These are phyloP conservation scores for Tympanoctomys barrerae DNA, from an alignment of 2,797 vertebrate genomes.

Conservation along the genomic window DNA sequence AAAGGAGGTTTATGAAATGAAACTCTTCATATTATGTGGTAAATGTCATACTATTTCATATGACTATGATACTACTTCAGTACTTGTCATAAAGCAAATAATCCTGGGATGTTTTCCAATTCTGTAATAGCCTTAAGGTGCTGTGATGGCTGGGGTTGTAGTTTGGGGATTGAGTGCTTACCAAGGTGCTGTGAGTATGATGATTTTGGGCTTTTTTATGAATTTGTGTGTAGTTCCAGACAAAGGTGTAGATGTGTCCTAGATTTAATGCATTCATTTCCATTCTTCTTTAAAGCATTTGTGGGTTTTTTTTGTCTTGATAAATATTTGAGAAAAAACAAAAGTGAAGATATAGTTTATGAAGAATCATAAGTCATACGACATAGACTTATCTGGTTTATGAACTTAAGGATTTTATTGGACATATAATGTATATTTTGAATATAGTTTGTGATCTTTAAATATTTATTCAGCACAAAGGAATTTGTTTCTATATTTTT, in stretches of 20 bases:
- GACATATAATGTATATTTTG: not conserved
- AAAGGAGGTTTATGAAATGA: slow-evolving; percentile 34
- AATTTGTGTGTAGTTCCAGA: slow-evolving; percentile 63
- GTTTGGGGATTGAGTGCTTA: too few relatives aligned
- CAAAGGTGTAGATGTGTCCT: slow-evolving; percentile 31
- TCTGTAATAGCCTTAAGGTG: slow-evolving; percentile 31
- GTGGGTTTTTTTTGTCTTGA: slow-evolving; percentile 35
- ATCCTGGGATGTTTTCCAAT: slow-evolving; percentile 48
- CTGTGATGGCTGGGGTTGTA: not conserved
- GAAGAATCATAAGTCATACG: slow-evolving; percentile 23
- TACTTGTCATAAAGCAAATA: slow-evolving; percentile 58
- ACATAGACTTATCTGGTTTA: not conserved
- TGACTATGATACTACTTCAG: not conserved
- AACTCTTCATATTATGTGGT: not conserved
- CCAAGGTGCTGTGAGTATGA: slow-evolving; percentile 28
- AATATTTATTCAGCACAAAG: not conserved
- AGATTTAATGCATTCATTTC: slow-evolving; percentile 2
- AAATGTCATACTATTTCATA: slow-evolving; percentile 16
- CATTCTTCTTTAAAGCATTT: slow-evolving; percentile 7
- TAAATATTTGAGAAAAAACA: slow-evolving; percentile 8
- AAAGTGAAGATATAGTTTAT: not conserved
- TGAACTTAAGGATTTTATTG: not conserved
- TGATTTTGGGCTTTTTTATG: slow-evolving; percentile 39
- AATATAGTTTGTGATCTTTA: not conserved
- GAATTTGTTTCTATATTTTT: not conserved